Evolutionary conservation across 2,113 vertebrate species (phyloP).

Genomic region (Grallaria varia): DNA sequence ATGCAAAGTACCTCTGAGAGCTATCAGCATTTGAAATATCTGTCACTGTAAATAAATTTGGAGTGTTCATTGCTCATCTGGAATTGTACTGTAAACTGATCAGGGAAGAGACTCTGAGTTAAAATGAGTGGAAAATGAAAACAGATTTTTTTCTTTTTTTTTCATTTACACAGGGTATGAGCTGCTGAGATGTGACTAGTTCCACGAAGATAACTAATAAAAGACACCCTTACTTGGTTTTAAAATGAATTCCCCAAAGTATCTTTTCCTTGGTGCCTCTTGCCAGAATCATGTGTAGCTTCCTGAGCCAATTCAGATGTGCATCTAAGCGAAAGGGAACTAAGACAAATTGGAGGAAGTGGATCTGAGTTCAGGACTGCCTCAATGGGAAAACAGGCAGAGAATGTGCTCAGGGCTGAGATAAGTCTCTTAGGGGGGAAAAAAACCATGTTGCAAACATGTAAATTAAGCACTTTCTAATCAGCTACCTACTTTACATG

Average conservation of each 20-base stretch:
- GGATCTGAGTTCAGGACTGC: background rate
- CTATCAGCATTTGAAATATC: background rate
- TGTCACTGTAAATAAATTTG: background rate
- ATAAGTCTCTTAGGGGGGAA: background rate
- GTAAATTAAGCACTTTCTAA: background rate
- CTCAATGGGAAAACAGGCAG: background rate
- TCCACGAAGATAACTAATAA: background rate
- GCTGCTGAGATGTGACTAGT: background rate
- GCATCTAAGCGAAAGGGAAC: background rate
- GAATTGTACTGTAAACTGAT: background rate
- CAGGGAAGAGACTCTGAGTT: background rate
- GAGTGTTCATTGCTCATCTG: background rate
- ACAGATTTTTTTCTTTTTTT: background rate
- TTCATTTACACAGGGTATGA: background rate
- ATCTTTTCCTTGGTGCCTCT: background rate
- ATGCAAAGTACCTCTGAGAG: background rate
- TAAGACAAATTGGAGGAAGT: background rate
- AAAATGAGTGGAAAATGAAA: background rate
- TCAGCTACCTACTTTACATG: accelerated
- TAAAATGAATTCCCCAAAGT: background rate
- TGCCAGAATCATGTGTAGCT: accelerated
- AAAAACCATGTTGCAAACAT: accelerated
- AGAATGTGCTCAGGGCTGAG: background rate
- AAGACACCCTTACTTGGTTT: background rate
- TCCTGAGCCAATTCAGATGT: background rate